phyloP scores from a whole-genome alignment of 2,888 invertebrate genomes.

The Cistogaster globosa region DNA sequence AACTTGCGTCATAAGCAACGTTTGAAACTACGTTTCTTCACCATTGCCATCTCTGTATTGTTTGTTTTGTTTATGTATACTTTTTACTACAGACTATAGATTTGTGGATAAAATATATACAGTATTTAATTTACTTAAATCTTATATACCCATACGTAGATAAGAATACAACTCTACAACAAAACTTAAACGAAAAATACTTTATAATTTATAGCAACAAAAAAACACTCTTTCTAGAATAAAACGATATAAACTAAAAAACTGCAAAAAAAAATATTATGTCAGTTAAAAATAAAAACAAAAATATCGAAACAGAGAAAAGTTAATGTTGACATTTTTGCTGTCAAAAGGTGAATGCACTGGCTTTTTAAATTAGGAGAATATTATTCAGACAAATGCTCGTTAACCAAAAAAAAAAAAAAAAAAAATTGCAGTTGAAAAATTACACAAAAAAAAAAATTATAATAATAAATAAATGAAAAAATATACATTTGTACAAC shows the following conservation, averaged over 20 bases:
- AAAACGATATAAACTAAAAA: not conserved
- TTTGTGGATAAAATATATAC: slow-evolving; percentile 4
- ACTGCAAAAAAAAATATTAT: no score
- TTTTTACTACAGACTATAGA: slow-evolving; percentile 8
- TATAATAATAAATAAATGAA: not conserved
- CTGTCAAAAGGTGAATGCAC: slow-evolving; percentile 56
- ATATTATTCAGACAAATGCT: slow-evolving; percentile 54
- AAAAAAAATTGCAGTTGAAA: not conserved
- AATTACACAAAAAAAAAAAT: not conserved
- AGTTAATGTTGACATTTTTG: slow-evolving; percentile 8
- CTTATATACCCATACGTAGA: not conserved
- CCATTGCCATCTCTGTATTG: not conserved
- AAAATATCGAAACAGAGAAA: not conserved
- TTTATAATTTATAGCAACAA: slow-evolving; percentile 56
- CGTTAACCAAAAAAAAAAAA: slow-evolving; percentile 1
- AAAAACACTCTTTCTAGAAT: slow-evolving; percentile 6
- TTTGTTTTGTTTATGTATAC: not conserved
- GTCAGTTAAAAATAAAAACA: not conserved
- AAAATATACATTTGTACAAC: no score
- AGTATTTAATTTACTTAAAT: slow-evolving; percentile 9
- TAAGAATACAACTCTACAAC: not conserved
- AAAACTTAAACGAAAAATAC: slow-evolving; percentile 30
- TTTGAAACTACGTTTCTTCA: no score
- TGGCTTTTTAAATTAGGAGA: slow-evolving; percentile 50
- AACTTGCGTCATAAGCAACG: no score